phyloP scores from a whole-genome alignment of 2,113 vertebrate species.

The Eulemur rufifrons region DNA sequence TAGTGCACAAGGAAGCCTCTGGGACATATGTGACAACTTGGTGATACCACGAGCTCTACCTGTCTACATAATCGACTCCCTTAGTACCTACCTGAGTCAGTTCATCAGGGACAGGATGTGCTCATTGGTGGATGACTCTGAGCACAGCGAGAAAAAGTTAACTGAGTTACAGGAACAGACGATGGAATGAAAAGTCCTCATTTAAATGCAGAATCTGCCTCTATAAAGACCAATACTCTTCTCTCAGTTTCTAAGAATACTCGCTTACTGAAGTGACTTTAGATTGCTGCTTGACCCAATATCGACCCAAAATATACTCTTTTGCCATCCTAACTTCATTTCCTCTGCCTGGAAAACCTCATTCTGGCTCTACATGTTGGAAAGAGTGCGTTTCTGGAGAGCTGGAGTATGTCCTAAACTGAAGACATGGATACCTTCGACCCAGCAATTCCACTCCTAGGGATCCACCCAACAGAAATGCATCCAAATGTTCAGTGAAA shows the following conservation, averaged over 20 bases:
- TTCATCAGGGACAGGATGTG: background rate
- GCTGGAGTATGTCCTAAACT: background rate
- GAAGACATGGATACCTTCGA: background rate
- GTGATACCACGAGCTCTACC: background rate
- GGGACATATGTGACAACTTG: accelerated
- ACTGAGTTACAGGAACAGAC: background rate
- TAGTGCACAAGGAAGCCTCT: background rate
- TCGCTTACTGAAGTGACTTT: background rate
- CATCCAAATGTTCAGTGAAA: background rate
- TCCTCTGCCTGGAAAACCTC: background rate
- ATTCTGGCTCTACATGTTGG: background rate
- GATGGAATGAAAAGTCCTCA: background rate
- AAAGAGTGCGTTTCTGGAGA: background rate
- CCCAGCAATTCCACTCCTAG: background rate
- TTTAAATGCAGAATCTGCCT: background rate
- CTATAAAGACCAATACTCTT: background rate
- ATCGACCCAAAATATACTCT: background rate
- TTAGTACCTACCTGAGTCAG: accelerated
- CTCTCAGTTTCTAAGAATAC: background rate
- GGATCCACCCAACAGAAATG: background rate
- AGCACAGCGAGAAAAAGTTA: background rate
- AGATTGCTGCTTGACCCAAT: background rate
- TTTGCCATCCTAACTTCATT: background rate
- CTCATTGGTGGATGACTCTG: background rate
- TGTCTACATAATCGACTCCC: accelerated